These are phyloP conservation scores for Xyliphius kryptos DNA, from an alignment of 2,113 vertebrate genomes.

Conservation along the genomic window DNA sequence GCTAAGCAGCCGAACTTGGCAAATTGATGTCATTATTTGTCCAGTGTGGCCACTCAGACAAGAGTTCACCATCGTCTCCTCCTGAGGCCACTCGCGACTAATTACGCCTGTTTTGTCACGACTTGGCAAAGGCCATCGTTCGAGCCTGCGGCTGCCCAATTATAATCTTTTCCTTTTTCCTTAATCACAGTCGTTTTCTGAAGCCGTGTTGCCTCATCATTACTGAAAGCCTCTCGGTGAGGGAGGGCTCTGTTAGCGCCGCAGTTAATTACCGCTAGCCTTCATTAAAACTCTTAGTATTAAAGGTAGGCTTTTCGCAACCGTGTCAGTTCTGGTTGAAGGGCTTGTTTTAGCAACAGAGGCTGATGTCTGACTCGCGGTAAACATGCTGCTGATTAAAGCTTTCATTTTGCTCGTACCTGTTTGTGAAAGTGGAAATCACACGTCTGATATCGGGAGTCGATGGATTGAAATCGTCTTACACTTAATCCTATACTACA, in stretches of 20 bases:
- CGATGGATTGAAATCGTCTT: no score
- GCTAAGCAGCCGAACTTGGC: no score
- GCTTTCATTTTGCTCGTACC: no score
- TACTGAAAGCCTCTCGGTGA: conserved; percentile 31
- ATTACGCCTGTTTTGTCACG: conserved; percentile 50
- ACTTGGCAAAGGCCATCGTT: conserved; percentile 49
- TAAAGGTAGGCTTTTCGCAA: conserved; percentile 45
- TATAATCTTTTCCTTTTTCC: conserved; percentile 45
- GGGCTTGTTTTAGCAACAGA: conserved; percentile 5
- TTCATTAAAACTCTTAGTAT: conserved; percentile 45
- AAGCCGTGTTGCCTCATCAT: conserved; percentile 43
- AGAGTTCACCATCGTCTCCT: conserved; percentile 36
- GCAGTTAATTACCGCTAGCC: conserved; percentile 41
- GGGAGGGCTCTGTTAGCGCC: conserved; percentile 39
- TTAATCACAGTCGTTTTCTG: conserved; percentile 47
- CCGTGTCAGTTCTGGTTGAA: conserved; percentile 46
- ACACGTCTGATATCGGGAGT: no score
- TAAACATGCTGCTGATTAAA: no score
- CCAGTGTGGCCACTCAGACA: conserved; percentile 35
- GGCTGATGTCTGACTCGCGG: not conserved
- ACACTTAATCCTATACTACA: no score
- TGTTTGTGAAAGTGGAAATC: no score
- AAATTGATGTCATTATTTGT: not conserved
- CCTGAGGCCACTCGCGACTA: conserved; percentile 42
- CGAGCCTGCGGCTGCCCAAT: conserved; percentile 47